phyloP scores from a whole-genome alignment of 2,113 vertebrate species.

The Brachyistius frenatus region DNA sequence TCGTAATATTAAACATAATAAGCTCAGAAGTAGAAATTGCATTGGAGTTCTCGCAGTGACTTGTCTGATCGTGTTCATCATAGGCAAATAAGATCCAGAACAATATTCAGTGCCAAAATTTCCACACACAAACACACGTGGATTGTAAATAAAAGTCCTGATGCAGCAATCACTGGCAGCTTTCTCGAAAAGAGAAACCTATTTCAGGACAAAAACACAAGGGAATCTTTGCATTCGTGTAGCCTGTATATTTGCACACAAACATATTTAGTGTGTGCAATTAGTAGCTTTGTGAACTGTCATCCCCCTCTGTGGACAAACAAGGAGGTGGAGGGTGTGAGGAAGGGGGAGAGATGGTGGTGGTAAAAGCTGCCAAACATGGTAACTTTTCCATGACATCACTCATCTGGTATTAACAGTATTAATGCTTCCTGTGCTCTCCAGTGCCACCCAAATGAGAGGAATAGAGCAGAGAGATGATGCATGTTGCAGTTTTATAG shows the following conservation, averaged over 20 bases:
- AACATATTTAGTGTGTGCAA: conserved; percentile 6
- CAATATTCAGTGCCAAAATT: conserved; percentile 22
- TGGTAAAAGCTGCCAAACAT: conserved; percentile 41
- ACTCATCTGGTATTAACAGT: conserved; percentile 70
- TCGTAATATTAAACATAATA: conserved; percentile 42
- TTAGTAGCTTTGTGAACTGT: conserved; percentile 38
- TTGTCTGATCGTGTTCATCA: conserved; percentile 45
- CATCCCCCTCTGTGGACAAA: conserved; percentile 29
- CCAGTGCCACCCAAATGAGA: conserved; percentile 63
- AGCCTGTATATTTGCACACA: conserved; percentile 25
- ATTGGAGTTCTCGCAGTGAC: conserved; percentile 26
- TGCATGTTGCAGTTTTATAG: conserved; percentile 66
- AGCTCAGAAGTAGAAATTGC: conserved; percentile 26
- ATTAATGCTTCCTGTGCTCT: conserved; percentile 50
- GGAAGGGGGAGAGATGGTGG: neutral
- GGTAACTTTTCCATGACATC: conserved; percentile 81
- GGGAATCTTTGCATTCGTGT: conserved; percentile 10
- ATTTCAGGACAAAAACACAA: conserved; percentile 9
- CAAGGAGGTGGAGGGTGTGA: conserved; percentile 5
- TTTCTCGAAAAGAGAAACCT: conserved; percentile 27
- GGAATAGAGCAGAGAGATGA: conserved; percentile 13
- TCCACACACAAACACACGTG: neutral
- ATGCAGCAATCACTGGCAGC: conserved; percentile 7
- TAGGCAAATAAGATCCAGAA: conserved; percentile 23
- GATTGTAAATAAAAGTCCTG: conserved; percentile 7